Base-by-base conservation (phyloP, 2,113 vertebrate species). In the Cricetomys ansorgei region DNA sequence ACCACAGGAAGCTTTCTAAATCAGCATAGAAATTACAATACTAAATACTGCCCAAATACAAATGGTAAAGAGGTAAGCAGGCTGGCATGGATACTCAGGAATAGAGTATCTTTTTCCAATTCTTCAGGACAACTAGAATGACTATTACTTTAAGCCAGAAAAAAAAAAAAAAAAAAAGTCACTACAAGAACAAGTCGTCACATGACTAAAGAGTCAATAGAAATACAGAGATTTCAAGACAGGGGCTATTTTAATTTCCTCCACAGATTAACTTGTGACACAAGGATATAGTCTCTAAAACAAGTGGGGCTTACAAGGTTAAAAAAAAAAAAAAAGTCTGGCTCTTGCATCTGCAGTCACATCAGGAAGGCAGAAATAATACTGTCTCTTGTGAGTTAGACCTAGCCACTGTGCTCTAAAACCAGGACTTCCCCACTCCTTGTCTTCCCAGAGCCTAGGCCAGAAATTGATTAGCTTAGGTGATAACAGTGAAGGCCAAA, bases 131-230 rank as follows among this genome's bases (percentile, higher is more conserved):
- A 67, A 53, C 45, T 19, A 34, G 27, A 76, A 93, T 7, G 89
- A 96, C 89, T 23, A 94, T 3, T 45, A 87, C 67, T 50, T 92
- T 97, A 94, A 94, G 80, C 81, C 89, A 92, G 64, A 89, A 23
- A 29, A 64, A n/a, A 92, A 92, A 76, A 93, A 94, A 95, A 75
- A 93, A 23, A 29, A 59, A n/a, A 45, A 76, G n/a, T n/a, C 57
- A 62, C 79, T 80, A 80, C 95, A 89, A 91, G 62, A 96, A 85
- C 50, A 96, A 91, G 64, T 62, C 29, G 50, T 59, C 88, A 62
- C 65, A 88, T 87, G 90, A 57, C 83, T 75, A n/a, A 95, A 93
- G 9, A 77, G 80, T 86, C 79, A 70, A 88, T 5, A 94, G 40
- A 84, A 94, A 93, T 90, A 40, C 13, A 87, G 85, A 94, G 21